A percentile compares a stretch with the other conserved stretches of the same genome.
Conservation (phyloP, 2,797 vertebrate species). For the Pantherophis vulpinus region DNA sequence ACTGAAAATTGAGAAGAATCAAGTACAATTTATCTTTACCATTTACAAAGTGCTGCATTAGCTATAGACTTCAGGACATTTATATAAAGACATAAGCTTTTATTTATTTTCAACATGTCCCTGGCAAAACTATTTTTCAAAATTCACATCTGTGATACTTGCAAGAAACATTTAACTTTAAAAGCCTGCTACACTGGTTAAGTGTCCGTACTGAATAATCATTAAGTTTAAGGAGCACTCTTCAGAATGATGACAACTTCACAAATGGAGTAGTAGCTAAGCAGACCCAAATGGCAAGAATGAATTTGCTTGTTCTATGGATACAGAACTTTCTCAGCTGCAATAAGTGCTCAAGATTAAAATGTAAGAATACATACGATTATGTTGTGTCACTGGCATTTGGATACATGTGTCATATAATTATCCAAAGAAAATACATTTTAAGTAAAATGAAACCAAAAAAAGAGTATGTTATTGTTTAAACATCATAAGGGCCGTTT, state of each 20-base stretch:
- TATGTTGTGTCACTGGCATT: conserved; percentile 60
- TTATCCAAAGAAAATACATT: conserved; percentile 71
- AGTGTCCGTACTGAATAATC: neutral
- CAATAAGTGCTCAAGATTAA: conserved; percentile 69
- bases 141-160: conserved; percentile 11
- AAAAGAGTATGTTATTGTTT: conserved; percentile 64
- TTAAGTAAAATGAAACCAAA: conserved; percentile 45
- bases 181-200: conserved; percentile 21
- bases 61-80: conserved; percentile 11
- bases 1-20: conserved; percentile 48
- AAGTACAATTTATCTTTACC: conserved; percentile 36
- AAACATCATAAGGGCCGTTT: conserved; percentile 63
- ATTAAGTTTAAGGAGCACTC: conserved; percentile 41
- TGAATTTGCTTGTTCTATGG: conserved; percentile 37
- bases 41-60: conserved; percentile 50
- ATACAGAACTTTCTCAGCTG: conserved; percentile 43
- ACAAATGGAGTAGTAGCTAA: conserved; percentile 47
- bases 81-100: conserved; percentile 35
- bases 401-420: conserved; percentile 65
- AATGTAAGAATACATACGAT: conserved; percentile 59
- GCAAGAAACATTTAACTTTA: conserved; percentile 17
- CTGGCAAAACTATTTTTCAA: conserved; percentile 22
- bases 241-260: conserved; percentile 46
- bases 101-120: conserved; percentile 32
- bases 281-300: conserved; percentile 41